Conservation (phyloP, 2,888 invertebrate species). For the Epinotia demarniana region DNA sequence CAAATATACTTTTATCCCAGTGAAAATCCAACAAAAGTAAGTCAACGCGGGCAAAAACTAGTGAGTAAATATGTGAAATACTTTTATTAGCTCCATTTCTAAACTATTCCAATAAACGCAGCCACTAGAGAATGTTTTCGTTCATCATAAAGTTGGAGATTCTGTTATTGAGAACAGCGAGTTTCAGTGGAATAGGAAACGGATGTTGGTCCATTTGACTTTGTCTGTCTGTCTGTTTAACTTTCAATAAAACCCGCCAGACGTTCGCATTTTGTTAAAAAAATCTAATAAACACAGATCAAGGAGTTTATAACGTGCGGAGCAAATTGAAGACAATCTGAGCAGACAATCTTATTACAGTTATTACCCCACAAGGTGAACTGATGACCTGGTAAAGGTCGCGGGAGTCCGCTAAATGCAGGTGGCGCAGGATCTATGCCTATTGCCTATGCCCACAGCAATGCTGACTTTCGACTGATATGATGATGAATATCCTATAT, state of each 20-base stretch:
- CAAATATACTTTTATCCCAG: too few relatives aligned
- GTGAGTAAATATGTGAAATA: neutral
- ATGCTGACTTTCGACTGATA: too few relatives aligned
- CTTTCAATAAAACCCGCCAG: constrained; percentile 64
- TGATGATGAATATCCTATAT: too few relatives aligned
- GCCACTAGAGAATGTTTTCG: constrained; percentile 18
- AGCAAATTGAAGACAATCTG: constrained; percentile 8
- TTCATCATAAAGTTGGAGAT: constrained; percentile 49
- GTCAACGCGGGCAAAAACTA: neutral
- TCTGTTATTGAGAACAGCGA: constrained; percentile 63
- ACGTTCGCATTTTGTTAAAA: constrained; percentile 56
- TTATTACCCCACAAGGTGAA: neutral
- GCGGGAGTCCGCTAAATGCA: too few relatives aligned
- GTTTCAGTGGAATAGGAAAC: constrained; percentile 69
- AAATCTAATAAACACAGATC: constrained; percentile 51
- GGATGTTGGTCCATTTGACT: constrained; percentile 72
- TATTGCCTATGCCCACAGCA: too few relatives aligned
- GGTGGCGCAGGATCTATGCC: too few relatives aligned
- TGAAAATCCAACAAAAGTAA: too few relatives aligned
- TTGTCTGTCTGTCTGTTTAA: constrained; percentile 64
- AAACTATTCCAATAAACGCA: constrained; percentile 28
- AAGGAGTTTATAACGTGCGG: constrained; percentile 29
- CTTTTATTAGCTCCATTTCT: constrained; percentile 7
- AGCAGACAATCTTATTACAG: neutral
- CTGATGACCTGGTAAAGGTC: too few relatives aligned